Percentiles rank a stretch among this genome's conserved stretches.
Conservation (phyloP, 1,140 invertebrate genomes). For the Stegodyphus mimosarum region DNA sequence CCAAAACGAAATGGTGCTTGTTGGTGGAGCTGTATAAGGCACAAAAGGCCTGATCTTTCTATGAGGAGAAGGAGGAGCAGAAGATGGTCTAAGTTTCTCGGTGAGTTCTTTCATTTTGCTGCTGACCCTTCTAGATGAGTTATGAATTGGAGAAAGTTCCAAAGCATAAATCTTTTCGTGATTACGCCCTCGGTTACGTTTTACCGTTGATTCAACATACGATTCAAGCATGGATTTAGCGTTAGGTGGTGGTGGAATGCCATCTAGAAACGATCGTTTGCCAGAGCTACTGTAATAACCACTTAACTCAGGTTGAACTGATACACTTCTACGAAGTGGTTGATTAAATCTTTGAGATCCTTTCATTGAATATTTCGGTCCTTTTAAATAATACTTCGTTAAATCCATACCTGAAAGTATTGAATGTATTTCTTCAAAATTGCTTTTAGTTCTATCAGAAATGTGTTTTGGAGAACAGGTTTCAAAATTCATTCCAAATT, state of each 20-base stretch:
- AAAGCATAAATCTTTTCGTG: conserved; percentile 17
- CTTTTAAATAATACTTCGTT: conserved; percentile 18
- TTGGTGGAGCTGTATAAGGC: conserved; percentile 35
- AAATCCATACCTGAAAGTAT: conserved; percentile 35
- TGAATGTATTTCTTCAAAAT: conserved; percentile 13
- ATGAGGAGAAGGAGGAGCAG: conserved; percentile 46
- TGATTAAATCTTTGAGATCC: neutral
- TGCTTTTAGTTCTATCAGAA: neutral
- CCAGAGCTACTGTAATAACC: neutral
- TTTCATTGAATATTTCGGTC: neutral
- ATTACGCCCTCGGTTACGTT: neutral
- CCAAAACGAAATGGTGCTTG: conserved; percentile 46
- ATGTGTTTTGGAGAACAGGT: neutral
- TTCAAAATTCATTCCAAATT: neutral
- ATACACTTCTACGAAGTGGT: conserved; percentile 7
- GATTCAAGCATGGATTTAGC: conserved; percentile 16
- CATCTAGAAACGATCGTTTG: conserved; percentile 26
- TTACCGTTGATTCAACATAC: neutral
- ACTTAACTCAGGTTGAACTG: conserved; percentile 24
- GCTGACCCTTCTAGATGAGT: conserved; percentile 5
- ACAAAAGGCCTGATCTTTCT: neutral
- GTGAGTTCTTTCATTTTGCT: conserved; percentile 49
- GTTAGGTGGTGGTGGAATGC: conserved; percentile 34
- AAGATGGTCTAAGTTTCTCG: conserved; percentile 20
- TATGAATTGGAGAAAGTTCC: conserved; percentile 31